Conservation (phyloP, 2,797 vertebrate species). For the Mionectes olivaceus region DNA sequence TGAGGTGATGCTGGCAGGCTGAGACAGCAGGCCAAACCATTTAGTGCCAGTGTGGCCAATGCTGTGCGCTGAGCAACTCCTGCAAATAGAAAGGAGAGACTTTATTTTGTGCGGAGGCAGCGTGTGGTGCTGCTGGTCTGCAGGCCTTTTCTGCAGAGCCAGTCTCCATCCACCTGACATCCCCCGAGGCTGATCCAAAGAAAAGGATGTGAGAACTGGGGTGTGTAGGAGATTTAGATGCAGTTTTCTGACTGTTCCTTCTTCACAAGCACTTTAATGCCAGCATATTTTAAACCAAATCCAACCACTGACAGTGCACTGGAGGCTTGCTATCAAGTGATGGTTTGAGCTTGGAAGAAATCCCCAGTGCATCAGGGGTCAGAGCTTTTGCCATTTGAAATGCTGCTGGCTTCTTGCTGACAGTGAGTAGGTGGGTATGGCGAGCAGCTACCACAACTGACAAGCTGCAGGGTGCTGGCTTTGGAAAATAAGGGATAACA, state of each 20-base stretch:
- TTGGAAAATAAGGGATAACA: background rate
- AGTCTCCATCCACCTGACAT: background rate
- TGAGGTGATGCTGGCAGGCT: background rate
- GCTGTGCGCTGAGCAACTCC: background rate
- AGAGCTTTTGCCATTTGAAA: background rate
- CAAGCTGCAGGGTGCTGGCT: background rate
- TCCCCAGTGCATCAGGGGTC: background rate
- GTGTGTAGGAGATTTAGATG: background rate
- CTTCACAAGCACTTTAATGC: background rate
- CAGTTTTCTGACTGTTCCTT: background rate
- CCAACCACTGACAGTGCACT: background rate
- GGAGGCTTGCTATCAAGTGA: background rate
- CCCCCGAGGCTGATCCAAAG: rapidly evolving
- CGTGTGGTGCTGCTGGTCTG: background rate
- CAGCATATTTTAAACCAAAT: background rate
- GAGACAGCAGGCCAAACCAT: background rate
- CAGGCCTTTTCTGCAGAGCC: background rate
- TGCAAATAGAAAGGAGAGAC: background rate
- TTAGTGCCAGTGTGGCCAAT: background rate
- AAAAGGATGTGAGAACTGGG: background rate
- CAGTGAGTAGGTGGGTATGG: background rate
- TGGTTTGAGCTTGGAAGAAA: background rate
- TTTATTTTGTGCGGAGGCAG: background rate
- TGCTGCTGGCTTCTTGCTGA: background rate
- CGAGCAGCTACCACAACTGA: background rate